A percentile compares a stretch with the other conserved stretches of the same genome.
These are phyloP conservation scores for Eriosoma lanigerum DNA, from an alignment of 1,140 invertebrate genomes.

Conservation along the genomic window DNA sequence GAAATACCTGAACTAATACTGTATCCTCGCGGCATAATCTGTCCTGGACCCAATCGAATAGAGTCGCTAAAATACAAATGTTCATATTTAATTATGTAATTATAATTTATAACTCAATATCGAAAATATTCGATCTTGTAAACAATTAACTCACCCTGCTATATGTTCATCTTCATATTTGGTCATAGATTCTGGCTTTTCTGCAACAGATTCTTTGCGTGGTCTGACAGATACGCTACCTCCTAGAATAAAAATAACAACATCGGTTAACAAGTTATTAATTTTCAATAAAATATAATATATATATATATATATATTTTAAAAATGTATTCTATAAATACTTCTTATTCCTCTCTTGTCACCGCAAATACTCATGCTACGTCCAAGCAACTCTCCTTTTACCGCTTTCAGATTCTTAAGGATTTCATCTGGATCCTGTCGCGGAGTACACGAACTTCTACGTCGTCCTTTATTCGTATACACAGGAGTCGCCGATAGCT, in stretches of 20 bases:
- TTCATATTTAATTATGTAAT: too few relatives aligned
- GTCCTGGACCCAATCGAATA: constrained; percentile 70
- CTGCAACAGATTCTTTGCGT: constrained; percentile 1
- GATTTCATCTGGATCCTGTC: constrained; percentile 76
- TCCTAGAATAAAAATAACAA: background rate
- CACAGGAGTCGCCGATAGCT: constrained; percentile 60
- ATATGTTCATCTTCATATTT: constrained; percentile 2
- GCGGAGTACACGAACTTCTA: constrained; percentile 73
- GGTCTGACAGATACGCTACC: constrained; percentile 16
- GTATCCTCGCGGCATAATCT: constrained; percentile 74
- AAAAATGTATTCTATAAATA: too few relatives aligned
- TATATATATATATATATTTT: too few relatives aligned
- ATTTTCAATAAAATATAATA: too few relatives aligned
- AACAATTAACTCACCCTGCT: background rate
- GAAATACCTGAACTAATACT: constrained; percentile 59
- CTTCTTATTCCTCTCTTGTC: constrained; percentile 62
- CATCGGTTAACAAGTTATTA: too few relatives aligned
- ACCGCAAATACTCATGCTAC: constrained; percentile 74
- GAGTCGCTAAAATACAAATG: constrained; percentile 16
- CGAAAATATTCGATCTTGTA: too few relatives aligned
- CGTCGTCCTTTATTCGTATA: constrained; percentile 68
- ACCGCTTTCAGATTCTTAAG: constrained; percentile 74
- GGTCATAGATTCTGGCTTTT: constrained; percentile 3
- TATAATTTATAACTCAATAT: too few relatives aligned
- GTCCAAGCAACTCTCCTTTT: constrained; percentile 71